Conservation (phyloP, 1,140 invertebrate genomes). For the Lepidurus arcticus region DNA sequence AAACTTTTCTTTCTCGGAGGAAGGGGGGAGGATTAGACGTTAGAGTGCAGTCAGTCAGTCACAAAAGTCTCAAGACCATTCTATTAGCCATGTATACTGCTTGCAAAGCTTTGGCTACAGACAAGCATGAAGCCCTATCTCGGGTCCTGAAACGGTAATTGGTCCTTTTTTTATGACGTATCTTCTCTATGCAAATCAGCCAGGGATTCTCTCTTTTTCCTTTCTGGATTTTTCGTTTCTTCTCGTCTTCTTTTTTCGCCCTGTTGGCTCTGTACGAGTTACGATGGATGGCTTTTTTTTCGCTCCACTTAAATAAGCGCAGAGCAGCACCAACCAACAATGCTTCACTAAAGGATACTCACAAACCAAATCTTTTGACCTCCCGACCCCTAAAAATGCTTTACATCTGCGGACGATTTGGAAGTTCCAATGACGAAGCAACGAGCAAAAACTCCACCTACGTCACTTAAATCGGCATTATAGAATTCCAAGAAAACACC, state of each 20-base stretch:
- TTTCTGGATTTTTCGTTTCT: background rate
- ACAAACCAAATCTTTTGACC: background rate
- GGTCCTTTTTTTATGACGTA: constrained; percentile 2
- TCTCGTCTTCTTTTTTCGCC: background rate
- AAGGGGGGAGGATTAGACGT: background rate
- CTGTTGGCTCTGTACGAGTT: background rate
- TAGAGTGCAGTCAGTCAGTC: background rate
- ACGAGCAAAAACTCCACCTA: background rate
- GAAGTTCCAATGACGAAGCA: background rate
- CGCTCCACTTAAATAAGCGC: constrained; percentile 1
- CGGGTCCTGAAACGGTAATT: constrained; percentile 18
- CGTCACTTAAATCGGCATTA: background rate
- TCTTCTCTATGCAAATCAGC: constrained; percentile 21
- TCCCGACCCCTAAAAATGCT: background rate
- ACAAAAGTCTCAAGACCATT: background rate
- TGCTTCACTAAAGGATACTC: background rate
- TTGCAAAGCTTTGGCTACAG: constrained; percentile 1
- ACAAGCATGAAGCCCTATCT: constrained; percentile 9
- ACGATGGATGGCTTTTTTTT: background rate
- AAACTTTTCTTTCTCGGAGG: background rate
- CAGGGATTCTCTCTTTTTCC: background rate
- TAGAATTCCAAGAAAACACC: no score
- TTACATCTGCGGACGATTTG: background rate
- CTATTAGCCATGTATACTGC: constrained; percentile 19
- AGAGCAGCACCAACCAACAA: background rate